Conservation (phyloP, 2,888 invertebrate species). For the Galerucella nymphaeae region DNA sequence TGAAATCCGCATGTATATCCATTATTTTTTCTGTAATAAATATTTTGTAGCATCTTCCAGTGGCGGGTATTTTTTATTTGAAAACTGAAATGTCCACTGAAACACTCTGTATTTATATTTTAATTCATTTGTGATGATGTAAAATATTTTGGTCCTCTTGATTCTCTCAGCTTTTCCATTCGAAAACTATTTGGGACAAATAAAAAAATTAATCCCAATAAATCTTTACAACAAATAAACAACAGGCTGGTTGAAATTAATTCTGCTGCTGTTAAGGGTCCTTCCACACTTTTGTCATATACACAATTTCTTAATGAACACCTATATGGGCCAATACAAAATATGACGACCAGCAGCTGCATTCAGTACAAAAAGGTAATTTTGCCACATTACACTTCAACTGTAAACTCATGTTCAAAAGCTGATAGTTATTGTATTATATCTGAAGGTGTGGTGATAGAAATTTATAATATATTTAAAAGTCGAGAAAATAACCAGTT, state of each 20-base stretch:
- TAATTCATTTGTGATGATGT: slow-evolving; percentile 37
- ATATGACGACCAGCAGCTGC: slow-evolving; percentile 2
- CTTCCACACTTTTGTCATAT: no score
- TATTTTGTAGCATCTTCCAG: no score
- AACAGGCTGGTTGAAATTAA: neutral
- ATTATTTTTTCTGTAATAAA: no score
- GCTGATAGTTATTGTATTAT: neutral
- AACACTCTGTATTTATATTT: no score
- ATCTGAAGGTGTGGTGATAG: no score
- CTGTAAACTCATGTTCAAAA: neutral
- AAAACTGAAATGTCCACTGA: no score
- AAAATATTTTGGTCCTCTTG: no score
- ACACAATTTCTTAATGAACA: slow-evolving; percentile 1
- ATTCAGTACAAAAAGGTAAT: slow-evolving; percentile 1
- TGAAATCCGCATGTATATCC: no score
- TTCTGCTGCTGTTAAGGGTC: no score
- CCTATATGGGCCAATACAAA: neutral
- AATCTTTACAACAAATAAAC: slow-evolving; percentile 35
- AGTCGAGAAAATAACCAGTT: slow-evolving; percentile 1
- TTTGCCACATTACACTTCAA: slow-evolving; percentile 2
- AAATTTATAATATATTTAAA: no score
- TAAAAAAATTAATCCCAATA: slow-evolving; percentile 33
- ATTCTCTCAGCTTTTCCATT: slow-evolving; percentile 24
- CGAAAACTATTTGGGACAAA: slow-evolving; percentile 37
- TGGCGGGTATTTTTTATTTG: no score